Evolutionary conservation across 2,797 vertebrate genomes (phyloP), one percentile per base, ranked within the genome.

Genomic region (Cryptoblepharus egeriae): DNA sequence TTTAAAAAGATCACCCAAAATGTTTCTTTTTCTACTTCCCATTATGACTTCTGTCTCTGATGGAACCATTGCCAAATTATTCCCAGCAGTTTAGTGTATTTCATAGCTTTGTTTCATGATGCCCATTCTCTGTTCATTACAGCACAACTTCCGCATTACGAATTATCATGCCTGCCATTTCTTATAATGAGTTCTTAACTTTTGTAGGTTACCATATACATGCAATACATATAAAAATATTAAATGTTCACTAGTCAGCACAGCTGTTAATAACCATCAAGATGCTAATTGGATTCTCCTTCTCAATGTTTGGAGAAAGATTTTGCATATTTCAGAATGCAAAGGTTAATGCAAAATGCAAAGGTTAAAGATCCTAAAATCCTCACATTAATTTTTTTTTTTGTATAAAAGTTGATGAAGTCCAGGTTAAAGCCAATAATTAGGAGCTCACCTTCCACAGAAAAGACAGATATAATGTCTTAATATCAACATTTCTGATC

Each of bases 1-100:
- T 95, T 95, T 30, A 87, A 89, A 93, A 94, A 95, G 92, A 94
- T 94, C 92, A 93, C 92, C 85, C 68, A 88, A 90, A 88, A 88
- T 93, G 91, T 91, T 93, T 84, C 81, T 84, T 75, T 92, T 93
- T 92, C 83, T 89, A 88, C 81, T 85, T 87, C 76, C 87, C 95
- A 93, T 91, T 93, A 83, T 64, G 79, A 80, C 90, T 86, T 92
- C 83, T 71, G 5, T 91, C 92, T 94, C 90, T n/a, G 3, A 72
- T 80, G 90, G 86, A 91, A 77, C 87, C 87, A n/a, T 37, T 87
- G 73, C 81, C 85, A 83, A 87, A 82, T 90, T 80, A 84, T 91
- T 89, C 84, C 81, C 74, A 58, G 52, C 70, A 87, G 74, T 87
- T 82, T 49, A 63, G n/a, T 0, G 0, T 91, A 84, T 89, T 89